Conservation (phyloP, 2,113 vertebrate species). For the Nesogale talazaci region DNA sequence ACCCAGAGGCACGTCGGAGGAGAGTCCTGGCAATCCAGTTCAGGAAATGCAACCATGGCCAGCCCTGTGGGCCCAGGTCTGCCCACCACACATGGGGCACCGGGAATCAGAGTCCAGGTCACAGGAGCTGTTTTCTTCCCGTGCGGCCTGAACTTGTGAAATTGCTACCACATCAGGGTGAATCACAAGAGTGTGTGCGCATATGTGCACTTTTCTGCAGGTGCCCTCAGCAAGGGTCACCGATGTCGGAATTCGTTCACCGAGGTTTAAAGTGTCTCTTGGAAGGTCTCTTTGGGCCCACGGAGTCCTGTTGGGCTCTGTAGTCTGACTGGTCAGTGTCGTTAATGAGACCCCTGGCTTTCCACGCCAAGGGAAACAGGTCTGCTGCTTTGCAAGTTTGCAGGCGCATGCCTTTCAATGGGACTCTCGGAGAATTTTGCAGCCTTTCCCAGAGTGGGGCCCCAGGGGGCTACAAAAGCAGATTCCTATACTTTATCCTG, state of each 20-base stretch:
- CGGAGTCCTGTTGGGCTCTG: background rate
- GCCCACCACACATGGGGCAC: background rate
- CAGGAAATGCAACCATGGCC: background rate
- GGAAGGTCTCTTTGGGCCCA: background rate
- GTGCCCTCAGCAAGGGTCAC: background rate
- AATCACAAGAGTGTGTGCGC: background rate
- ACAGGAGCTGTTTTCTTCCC: background rate
- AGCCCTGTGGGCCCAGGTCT: background rate
- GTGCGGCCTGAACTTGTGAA: background rate
- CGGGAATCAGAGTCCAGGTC: background rate
- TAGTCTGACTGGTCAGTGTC: background rate
- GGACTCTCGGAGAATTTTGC: background rate
- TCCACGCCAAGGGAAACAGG: background rate
- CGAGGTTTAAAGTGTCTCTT: background rate
- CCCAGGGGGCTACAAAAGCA: too few species aligned
- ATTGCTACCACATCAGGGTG: background rate
- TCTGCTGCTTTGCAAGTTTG: constrained; percentile 16
- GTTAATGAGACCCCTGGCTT: constrained; percentile 51
- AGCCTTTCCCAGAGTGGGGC: too few species aligned
- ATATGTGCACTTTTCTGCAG: constrained; percentile 22
- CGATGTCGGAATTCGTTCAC: background rate
- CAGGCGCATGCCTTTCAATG: constrained; percentile 7
- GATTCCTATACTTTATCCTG: too few species aligned
- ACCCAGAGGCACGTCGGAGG: background rate
- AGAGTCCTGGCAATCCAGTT: background rate